A percentile compares a stretch with the other conserved stretches of the same genome.
These are phyloP conservation scores for Oophaga pumilio DNA, from an alignment of 2,113 vertebrate species.

Conservation along the genomic window DNA sequence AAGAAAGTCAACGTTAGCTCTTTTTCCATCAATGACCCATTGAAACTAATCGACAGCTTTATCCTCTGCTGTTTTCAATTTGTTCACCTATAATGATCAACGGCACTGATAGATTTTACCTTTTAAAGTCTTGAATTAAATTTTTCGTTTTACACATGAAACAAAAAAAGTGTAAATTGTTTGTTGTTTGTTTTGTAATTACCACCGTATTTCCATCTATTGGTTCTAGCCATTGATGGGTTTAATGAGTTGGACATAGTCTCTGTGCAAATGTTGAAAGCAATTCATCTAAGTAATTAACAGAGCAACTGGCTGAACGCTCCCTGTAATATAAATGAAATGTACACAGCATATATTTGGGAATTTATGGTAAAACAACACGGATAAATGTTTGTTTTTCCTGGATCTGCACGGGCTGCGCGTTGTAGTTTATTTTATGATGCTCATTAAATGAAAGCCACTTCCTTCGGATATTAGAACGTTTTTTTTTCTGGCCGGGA, in stretches of 20 bases:
- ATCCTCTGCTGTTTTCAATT: not conserved
- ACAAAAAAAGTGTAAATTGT: not conserved
- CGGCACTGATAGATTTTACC: not conserved
- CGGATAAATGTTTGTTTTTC: constrained; percentile 39
- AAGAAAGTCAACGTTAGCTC: not conserved
- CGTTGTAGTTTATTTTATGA: constrained; percentile 1
- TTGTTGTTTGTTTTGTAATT: constrained; percentile 28
- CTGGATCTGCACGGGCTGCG: not conserved
- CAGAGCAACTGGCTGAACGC: not conserved
- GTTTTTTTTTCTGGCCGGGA: constrained; percentile 12
- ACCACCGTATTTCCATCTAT: constrained; percentile 24
- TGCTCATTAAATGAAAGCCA: constrained; percentile 32
- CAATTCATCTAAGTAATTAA: constrained; percentile 47
- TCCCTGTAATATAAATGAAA: constrained; percentile 39
- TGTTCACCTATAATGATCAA: not conserved
- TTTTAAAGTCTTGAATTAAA: not conserved
- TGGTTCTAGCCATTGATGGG: constrained; percentile 25
- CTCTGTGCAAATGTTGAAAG: constrained; percentile 3
- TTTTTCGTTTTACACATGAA: not conserved
- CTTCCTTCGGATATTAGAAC: not conserved
- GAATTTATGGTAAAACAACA: constrained; percentile 19
- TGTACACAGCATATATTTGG: constrained; percentile 32
- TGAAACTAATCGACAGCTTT: not conserved
- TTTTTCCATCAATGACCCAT: too few species aligned
- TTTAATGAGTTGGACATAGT: constrained; percentile 27